Evolutionary conservation across 2,888 invertebrate genomes (phyloP).

Genomic region (Antheraea assamensis): DNA sequence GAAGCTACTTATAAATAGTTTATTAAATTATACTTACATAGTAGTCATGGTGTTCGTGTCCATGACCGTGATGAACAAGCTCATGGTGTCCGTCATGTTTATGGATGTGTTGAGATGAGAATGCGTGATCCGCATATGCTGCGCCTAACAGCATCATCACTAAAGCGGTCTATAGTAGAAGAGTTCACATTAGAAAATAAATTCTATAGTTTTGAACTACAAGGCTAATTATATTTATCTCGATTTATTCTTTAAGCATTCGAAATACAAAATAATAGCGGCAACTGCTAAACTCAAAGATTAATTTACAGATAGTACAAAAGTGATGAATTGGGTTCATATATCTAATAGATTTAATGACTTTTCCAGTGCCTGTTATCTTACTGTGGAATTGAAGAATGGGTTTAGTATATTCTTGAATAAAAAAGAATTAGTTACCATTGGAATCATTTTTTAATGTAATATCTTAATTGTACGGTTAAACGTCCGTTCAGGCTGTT

Average conservation of each 20-base stretch:
- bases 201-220: not conserved
- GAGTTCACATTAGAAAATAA: not conserved
- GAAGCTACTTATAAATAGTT: not conserved
- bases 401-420: not conserved
- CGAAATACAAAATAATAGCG: not conserved
- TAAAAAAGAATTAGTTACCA: not conserved
- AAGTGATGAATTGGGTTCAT: not conserved
- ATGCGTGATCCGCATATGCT: slow-evolving; percentile 39
- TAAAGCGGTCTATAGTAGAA: slow-evolving; percentile 26
- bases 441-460: slow-evolving; percentile 12
- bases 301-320: not conserved
- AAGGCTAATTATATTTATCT: not conserved
- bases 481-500: slow-evolving; percentile 1
- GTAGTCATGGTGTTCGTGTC: slow-evolving; percentile 35
- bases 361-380: not conserved
- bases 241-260: not conserved
- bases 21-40: slow-evolving; percentile 28
- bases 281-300: not conserved
- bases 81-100: slow-evolving; percentile 43
- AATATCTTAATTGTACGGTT: not conserved
- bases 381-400: not conserved
- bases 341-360: not conserved
- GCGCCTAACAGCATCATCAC: slow-evolving; percentile 30
- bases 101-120: slow-evolving; percentile 46
- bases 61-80: slow-evolving; percentile 29